Percentiles rank a stretch among this genome's conserved stretches.
Evolutionary conservation across 2,113 vertebrate species (phyloP).

Genomic region (Corythoichthys intestinalis): DNA sequence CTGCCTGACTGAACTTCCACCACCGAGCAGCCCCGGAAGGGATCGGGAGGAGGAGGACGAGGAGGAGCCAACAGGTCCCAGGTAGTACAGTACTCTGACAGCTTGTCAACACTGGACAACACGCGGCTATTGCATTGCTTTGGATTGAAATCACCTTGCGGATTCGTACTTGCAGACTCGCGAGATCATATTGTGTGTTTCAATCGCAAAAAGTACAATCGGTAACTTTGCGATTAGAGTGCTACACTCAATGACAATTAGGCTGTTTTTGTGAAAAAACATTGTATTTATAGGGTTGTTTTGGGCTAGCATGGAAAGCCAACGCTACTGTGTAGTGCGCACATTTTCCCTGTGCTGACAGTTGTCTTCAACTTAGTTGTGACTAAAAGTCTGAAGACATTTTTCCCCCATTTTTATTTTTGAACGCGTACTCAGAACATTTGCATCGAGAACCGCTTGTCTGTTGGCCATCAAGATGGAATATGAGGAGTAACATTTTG

Average conservation of each 20-base stretch:
- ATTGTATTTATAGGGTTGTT: not conserved
- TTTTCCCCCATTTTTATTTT: not conserved
- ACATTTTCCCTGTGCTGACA: slow-evolving; percentile 17
- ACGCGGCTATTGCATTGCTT: not conserved
- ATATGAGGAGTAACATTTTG: slow-evolving; percentile 13
- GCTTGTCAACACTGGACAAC: slow-evolving; percentile 58
- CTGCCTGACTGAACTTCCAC: slow-evolving; percentile 56
- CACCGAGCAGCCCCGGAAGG: slow-evolving; percentile 31
- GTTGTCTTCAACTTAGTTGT: not conserved
- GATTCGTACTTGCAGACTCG: not conserved
- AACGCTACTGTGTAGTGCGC: not conserved
- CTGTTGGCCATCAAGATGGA: slow-evolving; percentile 13
- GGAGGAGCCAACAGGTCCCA: slow-evolving; percentile 81
- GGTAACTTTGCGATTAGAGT: not conserved
- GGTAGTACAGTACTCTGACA: slow-evolving; percentile 65
- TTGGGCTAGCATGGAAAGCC: slow-evolving; percentile 34
- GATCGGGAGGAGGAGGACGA: slow-evolving; percentile 70
- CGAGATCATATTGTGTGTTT: not conserved
- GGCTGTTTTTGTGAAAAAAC: not conserved
- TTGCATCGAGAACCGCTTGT: not conserved
- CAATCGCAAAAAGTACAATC: not conserved
- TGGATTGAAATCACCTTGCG: not conserved
- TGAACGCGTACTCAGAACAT: not conserved
- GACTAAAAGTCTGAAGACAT: too few relatives aligned
- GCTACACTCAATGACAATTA: not conserved